Conservation (phyloP, 1,140 invertebrate genomes). For the Drosophila sechellia region DNA sequence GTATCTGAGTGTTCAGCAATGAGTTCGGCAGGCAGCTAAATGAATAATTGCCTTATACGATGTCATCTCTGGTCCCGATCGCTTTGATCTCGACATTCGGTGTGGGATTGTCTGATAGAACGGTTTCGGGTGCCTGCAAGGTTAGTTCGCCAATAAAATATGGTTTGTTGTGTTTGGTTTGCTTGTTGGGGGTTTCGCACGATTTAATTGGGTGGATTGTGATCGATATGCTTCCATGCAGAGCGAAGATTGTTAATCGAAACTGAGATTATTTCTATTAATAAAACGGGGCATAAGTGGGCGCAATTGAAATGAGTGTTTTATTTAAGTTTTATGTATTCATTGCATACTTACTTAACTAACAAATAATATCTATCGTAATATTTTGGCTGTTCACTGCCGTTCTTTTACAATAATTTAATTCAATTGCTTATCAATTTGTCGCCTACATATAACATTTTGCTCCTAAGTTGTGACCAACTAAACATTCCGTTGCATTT, state of each 20-base stretch:
- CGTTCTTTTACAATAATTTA: conserved; percentile 12
- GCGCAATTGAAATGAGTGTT: too few species aligned
- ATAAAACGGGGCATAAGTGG: too few species aligned
- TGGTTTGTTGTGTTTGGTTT: conserved; percentile 8
- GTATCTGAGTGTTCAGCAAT: conserved; percentile 40
- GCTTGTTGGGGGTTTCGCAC: conserved; percentile 1
- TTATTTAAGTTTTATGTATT: too few species aligned
- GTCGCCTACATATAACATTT: neutral
- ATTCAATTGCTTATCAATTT: conserved; percentile 46
- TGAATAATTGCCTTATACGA: conserved; percentile 68
- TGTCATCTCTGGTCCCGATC: conserved; percentile 42
- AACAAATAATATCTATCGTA: too few species aligned
- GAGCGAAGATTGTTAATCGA: too few species aligned
- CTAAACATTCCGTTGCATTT: conserved; percentile 28
- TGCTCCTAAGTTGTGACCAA: conserved; percentile 27
- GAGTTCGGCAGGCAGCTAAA: conserved; percentile 52
- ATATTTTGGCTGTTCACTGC: conserved; percentile 1
- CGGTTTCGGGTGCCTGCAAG: conserved; percentile 33
- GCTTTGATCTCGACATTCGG: conserved; percentile 41
- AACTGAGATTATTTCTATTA: neutral
- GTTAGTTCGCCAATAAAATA: conserved; percentile 30
- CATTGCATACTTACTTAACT: too few species aligned
- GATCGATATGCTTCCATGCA: conserved; percentile 12
- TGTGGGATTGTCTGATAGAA: conserved; percentile 41
- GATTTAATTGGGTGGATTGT: conserved; percentile 20